Conservation (phyloP, 2,888 invertebrate genomes). For the Macrosoma leucophasiata region DNA sequence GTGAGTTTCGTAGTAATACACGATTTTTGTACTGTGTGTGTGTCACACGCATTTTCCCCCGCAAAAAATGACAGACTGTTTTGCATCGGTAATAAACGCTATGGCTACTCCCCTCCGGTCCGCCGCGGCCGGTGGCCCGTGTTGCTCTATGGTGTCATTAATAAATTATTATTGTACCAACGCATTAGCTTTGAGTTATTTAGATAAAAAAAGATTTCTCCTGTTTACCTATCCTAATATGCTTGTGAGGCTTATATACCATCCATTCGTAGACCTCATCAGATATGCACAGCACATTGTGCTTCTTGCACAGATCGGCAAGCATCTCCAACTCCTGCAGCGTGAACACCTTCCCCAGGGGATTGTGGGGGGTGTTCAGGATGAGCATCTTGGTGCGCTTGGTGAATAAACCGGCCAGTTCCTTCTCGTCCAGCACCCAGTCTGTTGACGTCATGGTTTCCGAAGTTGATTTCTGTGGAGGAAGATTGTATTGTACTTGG, state of each 20-base stretch:
- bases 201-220: too few species aligned
- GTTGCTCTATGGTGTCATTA: too few species aligned
- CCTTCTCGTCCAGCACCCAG: constrained; percentile 90
- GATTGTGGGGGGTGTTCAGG: constrained; percentile 98
- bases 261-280: constrained; percentile 99
- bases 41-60: too few species aligned
- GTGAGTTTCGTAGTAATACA: too few species aligned
- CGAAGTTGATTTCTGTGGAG: constrained; percentile 48
- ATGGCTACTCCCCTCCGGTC: too few species aligned
- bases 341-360: constrained; percentile 91
- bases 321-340: constrained; percentile 82
- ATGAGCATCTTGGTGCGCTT: constrained; percentile 94
- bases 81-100: too few species aligned
- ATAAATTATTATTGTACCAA: too few species aligned
- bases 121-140: too few species aligned
- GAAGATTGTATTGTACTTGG: too few species aligned
- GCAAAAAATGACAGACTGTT: too few species aligned
- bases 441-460: constrained; percentile 83
- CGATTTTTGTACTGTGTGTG: too few species aligned
- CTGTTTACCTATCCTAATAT: constrained; percentile 94
- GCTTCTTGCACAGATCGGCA: constrained; percentile 92
- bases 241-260: constrained; percentile 87
- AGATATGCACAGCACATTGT: constrained; percentile 92
- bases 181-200: too few species aligned
- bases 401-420: constrained; percentile 87